Base-by-base conservation (phyloP, 2,888 invertebrate genomes). In the Chydorus sphaericus region DNA sequence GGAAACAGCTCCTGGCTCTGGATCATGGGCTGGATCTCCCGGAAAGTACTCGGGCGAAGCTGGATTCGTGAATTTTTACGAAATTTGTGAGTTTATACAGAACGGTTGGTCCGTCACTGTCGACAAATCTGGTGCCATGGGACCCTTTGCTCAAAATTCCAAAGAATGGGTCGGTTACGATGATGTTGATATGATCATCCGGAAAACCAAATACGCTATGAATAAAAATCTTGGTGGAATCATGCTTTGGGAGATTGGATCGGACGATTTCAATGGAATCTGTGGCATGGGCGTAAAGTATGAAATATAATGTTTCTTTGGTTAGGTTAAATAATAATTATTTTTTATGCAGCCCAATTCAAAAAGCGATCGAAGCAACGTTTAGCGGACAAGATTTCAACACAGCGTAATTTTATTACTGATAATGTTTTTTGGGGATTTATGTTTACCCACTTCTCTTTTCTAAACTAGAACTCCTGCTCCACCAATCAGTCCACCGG, bases 21-120 rank as follows among this genome's bases (percentile, higher is more conserved):
- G 60, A 11, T 58, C 51, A 23, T 60, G 62, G 4, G 70, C 74
- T 0, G 82, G 82, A 0, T 62, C 69, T 1, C 68, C 75, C 2
- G 86, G 85, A 1, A 77, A 74, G 1, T 82, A 76, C 63, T 83
- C 85, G 0, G 67, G 68, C 20, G 75, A 77, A 52, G 66, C 68
- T 16, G 86, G 86, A 1, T 71, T 75, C 33, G 66, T 85, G 52
- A 83, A 83, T 14, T 86, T 80, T 64, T 83, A 83, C 62, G 86
- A 87, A 70, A 79, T 77, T 3, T 52, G 33, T 20, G 3, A 3
- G 1, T 14, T 36, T 33, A 33, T 26, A 26, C 20, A 52, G 31
- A 52, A 16, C 36, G 52, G 52, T 2, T 52, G 52, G 52, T 36
- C 36, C 5, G 31, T 36, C 14, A 37, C 36, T 10, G 23, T 23